Base-by-base conservation (phyloP, 2,888 invertebrate genomes). In the Eulithis prunata region DNA sequence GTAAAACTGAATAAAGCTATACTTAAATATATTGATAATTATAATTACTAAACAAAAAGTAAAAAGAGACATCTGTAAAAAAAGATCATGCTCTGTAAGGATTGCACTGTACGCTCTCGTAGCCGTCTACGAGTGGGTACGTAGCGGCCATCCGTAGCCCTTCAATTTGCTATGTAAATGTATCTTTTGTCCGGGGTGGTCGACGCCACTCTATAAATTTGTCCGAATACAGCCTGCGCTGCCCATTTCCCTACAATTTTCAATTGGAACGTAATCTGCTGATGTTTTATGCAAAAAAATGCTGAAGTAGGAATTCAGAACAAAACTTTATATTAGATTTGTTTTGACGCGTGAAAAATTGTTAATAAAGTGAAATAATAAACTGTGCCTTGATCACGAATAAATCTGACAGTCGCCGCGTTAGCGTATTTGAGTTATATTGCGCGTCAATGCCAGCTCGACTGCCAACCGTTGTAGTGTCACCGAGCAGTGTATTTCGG, bases 131-230 rank as follows among this genome's bases (percentile, higher is more conserved):
- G 62, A 66, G 68, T 49, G 21, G 49, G 49, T 67, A 68, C 58
- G 60, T 41, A 11, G 41, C 72, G 72, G 75, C 68, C 74, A 74
- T 74, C 77, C 83, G 84, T 84, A 82, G 88, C 87, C 90, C 90
- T 89, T 90, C 90, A 92, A 92, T 92, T 92, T 91, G 89, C 83
- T 90, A 91, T 92, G 91, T 89, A 90, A 92, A 92, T 92, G 85
- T 78, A 86, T 85, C 91, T 91, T 91, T 91, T 91, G 91, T 91
- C 83, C 86, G 83, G 78, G 76, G 73, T 75, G 79, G 77, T 73
- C 76, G 64, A 78, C 74, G 74, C 78, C 78, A 82, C 83, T 85
- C 84, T 82, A 85, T 81, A 84, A 84, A 85, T 86, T 86, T 84
- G 84, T 80, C 80, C 80, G 78, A 78, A 76, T 75, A 74, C 54